These are phyloP conservation scores for Sinocyclocheilus rhinocerous DNA, from an alignment of 2,113 vertebrate genomes.

Conservation along the genomic window DNA sequence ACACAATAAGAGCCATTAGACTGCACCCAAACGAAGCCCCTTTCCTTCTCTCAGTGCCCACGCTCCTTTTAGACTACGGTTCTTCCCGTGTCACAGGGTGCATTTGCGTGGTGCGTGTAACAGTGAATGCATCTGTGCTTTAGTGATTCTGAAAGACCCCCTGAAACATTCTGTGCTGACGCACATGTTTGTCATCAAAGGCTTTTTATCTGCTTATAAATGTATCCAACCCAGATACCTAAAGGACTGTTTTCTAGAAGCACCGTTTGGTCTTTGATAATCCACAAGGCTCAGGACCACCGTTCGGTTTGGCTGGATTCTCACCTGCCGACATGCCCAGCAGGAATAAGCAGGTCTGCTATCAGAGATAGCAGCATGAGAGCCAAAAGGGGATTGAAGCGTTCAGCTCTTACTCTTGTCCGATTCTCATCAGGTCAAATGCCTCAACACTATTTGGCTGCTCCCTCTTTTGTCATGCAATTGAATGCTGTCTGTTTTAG, in stretches of 20 bases:
- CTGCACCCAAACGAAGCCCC: slow-evolving; percentile 31
- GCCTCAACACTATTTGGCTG: slow-evolving; percentile 13
- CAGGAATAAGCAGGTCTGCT: slow-evolving; percentile 57
- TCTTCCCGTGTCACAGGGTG: slow-evolving; percentile 16
- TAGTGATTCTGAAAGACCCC: slow-evolving; percentile 2
- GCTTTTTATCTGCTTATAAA: slow-evolving; percentile 13
- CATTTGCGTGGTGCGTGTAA: neutral
- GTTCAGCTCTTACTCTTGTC: neutral
- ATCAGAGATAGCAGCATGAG: slow-evolving; percentile 66
- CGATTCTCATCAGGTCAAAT: slow-evolving; percentile 10
- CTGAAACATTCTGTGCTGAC: slow-evolving; percentile 1
- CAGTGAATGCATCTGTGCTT: neutral
- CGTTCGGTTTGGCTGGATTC: slow-evolving; percentile 58
- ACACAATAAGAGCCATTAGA: slow-evolving; percentile 64
- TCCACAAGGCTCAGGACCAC: slow-evolving; percentile 56
- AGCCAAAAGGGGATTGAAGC: slow-evolving; percentile 10
- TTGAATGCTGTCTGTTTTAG: slow-evolving; percentile 3
- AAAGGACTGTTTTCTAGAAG: slow-evolving; percentile 1
- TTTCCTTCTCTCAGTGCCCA: slow-evolving; percentile 19
- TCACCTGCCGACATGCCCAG: slow-evolving; percentile 65
- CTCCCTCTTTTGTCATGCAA: neutral
- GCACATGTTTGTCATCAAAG: neutral
- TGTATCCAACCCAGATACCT: neutral
- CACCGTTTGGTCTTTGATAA: slow-evolving; percentile 47
- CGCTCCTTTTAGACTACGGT: slow-evolving; percentile 32